Evolutionary conservation across 2,888 invertebrate genomes (phyloP).

Genomic region (Pachliopta kotzebuea): DNA sequence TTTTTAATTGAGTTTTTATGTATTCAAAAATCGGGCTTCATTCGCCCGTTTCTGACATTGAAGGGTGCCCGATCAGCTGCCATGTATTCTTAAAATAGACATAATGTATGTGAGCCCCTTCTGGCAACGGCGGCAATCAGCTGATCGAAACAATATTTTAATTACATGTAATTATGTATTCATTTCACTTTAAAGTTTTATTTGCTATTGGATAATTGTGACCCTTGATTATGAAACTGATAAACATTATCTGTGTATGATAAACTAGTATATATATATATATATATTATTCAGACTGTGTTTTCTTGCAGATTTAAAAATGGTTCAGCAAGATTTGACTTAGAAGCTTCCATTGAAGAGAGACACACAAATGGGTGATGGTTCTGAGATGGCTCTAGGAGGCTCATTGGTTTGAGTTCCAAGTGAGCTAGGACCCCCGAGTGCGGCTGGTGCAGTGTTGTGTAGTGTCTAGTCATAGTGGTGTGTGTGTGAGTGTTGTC

Average conservation of each 20-base stretch:
- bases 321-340: conserved; percentile 81
- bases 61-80: conserved; percentile 70
- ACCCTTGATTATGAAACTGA: conserved; percentile 47
- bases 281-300: conserved; percentile 53
- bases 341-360: conserved; percentile 56
- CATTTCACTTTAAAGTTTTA: conserved; percentile 43
- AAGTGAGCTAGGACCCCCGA: conserved; percentile 52
- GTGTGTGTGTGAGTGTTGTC: conserved; percentile 53
- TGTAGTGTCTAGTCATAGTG: conserved; percentile 69
- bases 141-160: conserved; percentile 70
- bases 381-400: conserved; percentile 57
- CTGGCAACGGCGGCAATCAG: conserved; percentile 74
- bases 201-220: background rate
- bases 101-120: conserved; percentile 74
- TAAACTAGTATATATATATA: conserved; percentile 42
- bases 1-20: conserved; percentile 16
- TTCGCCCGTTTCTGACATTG: conserved; percentile 65
- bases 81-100: conserved; percentile 76
- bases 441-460: conserved; percentile 64
- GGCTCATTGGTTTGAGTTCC: conserved; percentile 66
- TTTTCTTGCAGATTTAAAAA: conserved; percentile 74
- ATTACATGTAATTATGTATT: conserved; percentile 73
- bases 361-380: conserved; percentile 42
- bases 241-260: conserved; percentile 54
- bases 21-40: conserved; percentile 30